phyloP scores from a whole-genome alignment of 1,140 invertebrate species.

The Lordiphosa clarofinis region DNA sequence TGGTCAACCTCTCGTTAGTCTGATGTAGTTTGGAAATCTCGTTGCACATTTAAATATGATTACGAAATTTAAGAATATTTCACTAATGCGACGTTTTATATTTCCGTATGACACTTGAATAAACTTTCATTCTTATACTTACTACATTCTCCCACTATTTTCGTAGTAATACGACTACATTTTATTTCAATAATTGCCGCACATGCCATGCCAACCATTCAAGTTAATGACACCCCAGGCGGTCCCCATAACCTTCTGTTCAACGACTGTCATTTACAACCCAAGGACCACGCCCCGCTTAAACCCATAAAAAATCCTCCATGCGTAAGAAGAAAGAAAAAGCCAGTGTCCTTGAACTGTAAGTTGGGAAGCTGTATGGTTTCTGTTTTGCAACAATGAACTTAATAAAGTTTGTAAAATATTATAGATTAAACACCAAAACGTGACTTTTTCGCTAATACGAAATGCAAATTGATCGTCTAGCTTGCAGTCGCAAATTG shows the following conservation, averaged over 20 bases:
- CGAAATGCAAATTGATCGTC: constrained; percentile 35
- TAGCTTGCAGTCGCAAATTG: constrained; percentile 30
- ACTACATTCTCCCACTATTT: constrained; percentile 20
- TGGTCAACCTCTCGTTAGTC: too few species aligned
- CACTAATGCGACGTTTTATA: too few species aligned
- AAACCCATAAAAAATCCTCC: constrained; percentile 25
- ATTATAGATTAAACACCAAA: constrained; percentile 13
- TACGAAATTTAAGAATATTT: too few species aligned
- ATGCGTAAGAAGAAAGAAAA: constrained; percentile 13
- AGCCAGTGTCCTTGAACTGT: constrained; percentile 56
- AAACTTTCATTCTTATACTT: constrained; percentile 4
- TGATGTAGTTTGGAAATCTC: too few species aligned
- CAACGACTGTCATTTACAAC: constrained; percentile 3
- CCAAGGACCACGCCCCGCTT: constrained; percentile 30
- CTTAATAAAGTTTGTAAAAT: constrained; percentile 1
- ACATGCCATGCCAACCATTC: constrained; percentile 9
- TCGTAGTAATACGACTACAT: constrained; percentile 40
- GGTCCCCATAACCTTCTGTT: constrained; percentile 19
- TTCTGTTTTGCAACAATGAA: constrained; percentile 19
- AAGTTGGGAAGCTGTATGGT: background rate
- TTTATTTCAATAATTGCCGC: constrained; percentile 36
- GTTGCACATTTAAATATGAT: too few species aligned
- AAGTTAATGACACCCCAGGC: constrained; percentile 37
- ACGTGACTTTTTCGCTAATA: constrained; percentile 45
- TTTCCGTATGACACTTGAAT: background rate